A percentile compares a stretch with the other conserved stretches of the same genome.
Conservation (phyloP, 2,888 invertebrate species). For the Archips xylosteana region DNA sequence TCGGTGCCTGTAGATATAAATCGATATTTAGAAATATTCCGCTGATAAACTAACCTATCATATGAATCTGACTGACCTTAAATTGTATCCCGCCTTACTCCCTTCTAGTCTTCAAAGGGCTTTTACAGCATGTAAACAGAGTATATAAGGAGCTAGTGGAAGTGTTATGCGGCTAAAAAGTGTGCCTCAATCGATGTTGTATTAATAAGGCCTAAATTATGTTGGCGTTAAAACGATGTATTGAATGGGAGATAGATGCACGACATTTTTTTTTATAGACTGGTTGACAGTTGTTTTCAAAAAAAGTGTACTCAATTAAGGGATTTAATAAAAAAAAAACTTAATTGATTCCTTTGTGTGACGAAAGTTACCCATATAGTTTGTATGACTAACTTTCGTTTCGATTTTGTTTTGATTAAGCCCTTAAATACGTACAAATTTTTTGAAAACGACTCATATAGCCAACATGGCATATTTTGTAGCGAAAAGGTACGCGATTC, state of each 20-base stretch:
- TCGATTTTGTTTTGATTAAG: too few relatives aligned
- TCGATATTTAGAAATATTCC: neutral
- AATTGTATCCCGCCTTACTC: conserved; percentile 53
- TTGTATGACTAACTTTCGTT: too few relatives aligned
- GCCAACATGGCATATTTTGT: too few relatives aligned
- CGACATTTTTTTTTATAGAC: neutral
- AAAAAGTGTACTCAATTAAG: too few relatives aligned
- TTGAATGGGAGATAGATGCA: conserved; percentile 25
- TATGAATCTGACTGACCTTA: conserved; percentile 54
- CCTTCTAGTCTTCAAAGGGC: conserved; percentile 53
- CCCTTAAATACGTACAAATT: too few relatives aligned
- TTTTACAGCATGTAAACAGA: conserved; percentile 29
- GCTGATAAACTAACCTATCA: conserved; percentile 9
- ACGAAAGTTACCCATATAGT: too few relatives aligned
- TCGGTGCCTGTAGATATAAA: too few relatives aligned
- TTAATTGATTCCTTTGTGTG: too few relatives aligned
- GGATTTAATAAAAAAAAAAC: too few relatives aligned
- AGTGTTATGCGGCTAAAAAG: conserved; percentile 30
- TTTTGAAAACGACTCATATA: too few relatives aligned
- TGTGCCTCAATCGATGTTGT: conserved; percentile 44
- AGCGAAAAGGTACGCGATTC: too few relatives aligned
- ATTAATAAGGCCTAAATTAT: conserved; percentile 54
- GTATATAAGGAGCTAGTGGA: conserved; percentile 12
- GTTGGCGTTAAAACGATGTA: conserved; percentile 42
- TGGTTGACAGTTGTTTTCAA: neutral